Conservation (phyloP, 2,888 invertebrate genomes). For the Cataglyphis rosenhaueri region DNA sequence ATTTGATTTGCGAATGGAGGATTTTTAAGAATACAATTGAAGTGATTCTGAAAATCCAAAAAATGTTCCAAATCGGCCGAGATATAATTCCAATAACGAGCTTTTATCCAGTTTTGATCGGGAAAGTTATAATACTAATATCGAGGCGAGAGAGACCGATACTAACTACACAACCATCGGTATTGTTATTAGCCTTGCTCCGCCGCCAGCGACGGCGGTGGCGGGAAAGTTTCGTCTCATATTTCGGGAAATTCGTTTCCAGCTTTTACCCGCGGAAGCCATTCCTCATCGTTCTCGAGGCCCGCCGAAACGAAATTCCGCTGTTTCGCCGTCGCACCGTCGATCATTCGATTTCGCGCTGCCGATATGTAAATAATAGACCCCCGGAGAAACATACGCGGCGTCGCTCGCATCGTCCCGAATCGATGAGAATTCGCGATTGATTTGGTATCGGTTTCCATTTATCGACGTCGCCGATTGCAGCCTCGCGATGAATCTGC, state of each 20-base stretch:
- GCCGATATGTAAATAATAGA: conserved; percentile 51
- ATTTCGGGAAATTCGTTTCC: conserved; percentile 44
- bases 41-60: background rate
- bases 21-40: background rate
- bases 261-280: conserved; percentile 38
- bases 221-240: conserved; percentile 12
- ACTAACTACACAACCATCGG: conserved; percentile 38
- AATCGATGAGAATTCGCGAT: conserved; percentile 46
- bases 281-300: conserved; percentile 34
- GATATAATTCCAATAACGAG: conserved; percentile 75
- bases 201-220: background rate
- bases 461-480: conserved; percentile 40
- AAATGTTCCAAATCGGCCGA: conserved; percentile 40
- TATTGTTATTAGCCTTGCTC: conserved; percentile 34
- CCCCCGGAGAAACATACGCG: conserved; percentile 12
- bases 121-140: conserved; percentile 53
- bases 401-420: conserved; percentile 16
- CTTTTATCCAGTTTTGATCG: conserved; percentile 72
- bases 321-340: conserved; percentile 42
- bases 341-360: conserved; percentile 51
- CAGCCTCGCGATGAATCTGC: conserved; percentile 30
- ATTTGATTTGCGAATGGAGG: background rate
- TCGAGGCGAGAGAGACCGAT: conserved; percentile 26
- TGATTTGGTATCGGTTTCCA: conserved; percentile 45
- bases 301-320: conserved; percentile 41